Evolutionary conservation across 53 echinoderm and acorn worm genomes (phyloP), one percentile per base, ranked within the genome.

Genomic region (Paracentrotus lividus): DNA sequence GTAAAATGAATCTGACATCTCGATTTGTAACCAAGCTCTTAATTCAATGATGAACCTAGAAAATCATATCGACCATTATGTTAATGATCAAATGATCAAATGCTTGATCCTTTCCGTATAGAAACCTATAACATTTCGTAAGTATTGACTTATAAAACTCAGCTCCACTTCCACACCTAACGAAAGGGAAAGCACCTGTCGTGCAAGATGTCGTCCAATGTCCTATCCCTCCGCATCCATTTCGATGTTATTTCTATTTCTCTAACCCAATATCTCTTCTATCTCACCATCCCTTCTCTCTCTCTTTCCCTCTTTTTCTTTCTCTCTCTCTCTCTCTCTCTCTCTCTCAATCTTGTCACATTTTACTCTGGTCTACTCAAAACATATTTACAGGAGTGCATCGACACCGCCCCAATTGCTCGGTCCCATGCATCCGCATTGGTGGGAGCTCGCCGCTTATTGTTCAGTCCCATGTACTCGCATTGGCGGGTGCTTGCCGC

Each of bases 331-430:
- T 85, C 85, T 85, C 8, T 85, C 24, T 49, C 85, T 6, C 51
- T 49, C 85, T 85, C 85, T 49, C 45, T 26, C 85, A 12, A 23
- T 85, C 51, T 24, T 12, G 16, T 27, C 23, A 8, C 53, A 27
- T 36, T 16, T 57, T 87, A 21, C 58, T 56, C 56, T 87, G 12
- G 27, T 55, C 55, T 23, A 52, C 47, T 47, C n/a, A 47, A 81
- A 47, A 47, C 47, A 81, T 47, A 81, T 81, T 81, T 81, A 81
- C 81, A 81, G 44, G 24, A 81, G 81, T 81, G 81, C 81, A 81
- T 8, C 81, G 81, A 81, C 81, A 81, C 81, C 81, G 47, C 20
- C 26, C 47, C 47, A 8, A 44, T 81, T 36, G 36, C 2, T 72
- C 72, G 38, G 72, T 72, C 72, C 72, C 72, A 72, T 38, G 36